Evolutionary conservation across 2,888 invertebrate genomes (phyloP), one percentile per base, ranked within the genome.

Genomic region (Oxytorus armatus): DNA sequence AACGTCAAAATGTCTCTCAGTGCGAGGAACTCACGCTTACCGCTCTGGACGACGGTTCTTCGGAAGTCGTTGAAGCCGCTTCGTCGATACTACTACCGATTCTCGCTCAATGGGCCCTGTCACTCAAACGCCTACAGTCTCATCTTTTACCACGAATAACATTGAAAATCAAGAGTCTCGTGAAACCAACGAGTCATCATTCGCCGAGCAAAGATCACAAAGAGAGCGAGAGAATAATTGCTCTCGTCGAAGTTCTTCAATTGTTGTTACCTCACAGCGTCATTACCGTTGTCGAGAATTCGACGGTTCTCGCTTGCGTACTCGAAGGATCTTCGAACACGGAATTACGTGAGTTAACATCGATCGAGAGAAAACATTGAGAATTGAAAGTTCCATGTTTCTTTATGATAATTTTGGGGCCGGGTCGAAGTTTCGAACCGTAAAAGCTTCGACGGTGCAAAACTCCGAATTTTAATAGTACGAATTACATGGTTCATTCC

Each of bases 81-180:
- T 92, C 92, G 25, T 92, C 93, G 75, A 89, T 94, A 51, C 92
- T 95, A 65, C 92, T 95, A 82, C 95, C 95, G 0, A 93, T 95
- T 36, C 90, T 95, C 78, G 95, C 95, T 0, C 93, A 94, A 86
- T 95, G 95, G 95, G 93, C 95, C 1, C 90, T 93, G 47, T 92
- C 93, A 66, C 88, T 93, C 79, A 93, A 92, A 68, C 92, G 93
- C 61, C 88, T 95, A 74, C 93, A 93, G 86, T 93, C 94, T 83
- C 93, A 93, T 86, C 88, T 94, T 33, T 84, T 94, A 33, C 87
- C 90, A 18, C 88, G 91, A 3, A 85, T 91, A 11, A 81, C 90
- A 10, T 72, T 83, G 1, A 91, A 91, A 83, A 86, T 92, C 10
- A 89, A 86, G 53, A 88, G 78, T 73, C 88, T 89, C 23, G 74